These are phyloP conservation scores for Danio choprae DNA, from an alignment of 2,797 vertebrate species.

Conservation along the genomic window DNA sequence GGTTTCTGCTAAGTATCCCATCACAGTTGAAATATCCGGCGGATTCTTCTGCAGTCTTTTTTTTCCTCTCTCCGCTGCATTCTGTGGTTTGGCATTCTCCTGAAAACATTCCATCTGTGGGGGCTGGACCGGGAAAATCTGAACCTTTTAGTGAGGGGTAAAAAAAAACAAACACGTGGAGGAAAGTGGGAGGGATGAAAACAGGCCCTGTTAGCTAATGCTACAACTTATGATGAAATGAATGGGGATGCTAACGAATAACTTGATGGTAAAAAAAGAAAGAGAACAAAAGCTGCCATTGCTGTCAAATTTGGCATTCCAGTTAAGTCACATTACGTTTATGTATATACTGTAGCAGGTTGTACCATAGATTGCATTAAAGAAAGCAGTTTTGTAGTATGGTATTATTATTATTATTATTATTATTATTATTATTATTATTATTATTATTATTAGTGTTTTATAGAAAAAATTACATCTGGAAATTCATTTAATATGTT, in stretches of 20 bases:
- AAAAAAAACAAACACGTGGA: slow-evolving; percentile 29
- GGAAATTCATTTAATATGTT: too few species aligned
- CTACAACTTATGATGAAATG: not conserved
- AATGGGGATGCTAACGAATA: not conserved
- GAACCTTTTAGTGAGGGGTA: slow-evolving; percentile 18
- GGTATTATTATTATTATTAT: too few species aligned
- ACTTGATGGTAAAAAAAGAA: not conserved
- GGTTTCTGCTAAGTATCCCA: slow-evolving; percentile 16
- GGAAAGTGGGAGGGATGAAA: slow-evolving; percentile 11
- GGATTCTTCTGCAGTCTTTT: slow-evolving; percentile 40
- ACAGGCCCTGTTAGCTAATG: not conserved
- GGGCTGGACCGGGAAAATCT: slow-evolving; percentile 37
- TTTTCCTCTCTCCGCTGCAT: slow-evolving; percentile 24
- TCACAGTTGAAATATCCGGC: slow-evolving; percentile 30
- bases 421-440: too few species aligned
- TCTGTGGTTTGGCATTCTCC: slow-evolving; percentile 51
- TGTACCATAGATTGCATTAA: too few species aligned
- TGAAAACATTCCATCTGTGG: slow-evolving; percentile 49
- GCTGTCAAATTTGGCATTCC: too few species aligned
- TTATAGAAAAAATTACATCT: too few species aligned
- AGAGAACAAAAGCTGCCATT: not conserved
- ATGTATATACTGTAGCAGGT: too few species aligned
- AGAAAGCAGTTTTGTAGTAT: too few species aligned
- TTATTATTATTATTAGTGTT: too few species aligned
- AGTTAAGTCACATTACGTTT: too few species aligned